Conservation (phyloP, 2,113 vertebrate genomes). For the Triplophysa rosa region DNA sequence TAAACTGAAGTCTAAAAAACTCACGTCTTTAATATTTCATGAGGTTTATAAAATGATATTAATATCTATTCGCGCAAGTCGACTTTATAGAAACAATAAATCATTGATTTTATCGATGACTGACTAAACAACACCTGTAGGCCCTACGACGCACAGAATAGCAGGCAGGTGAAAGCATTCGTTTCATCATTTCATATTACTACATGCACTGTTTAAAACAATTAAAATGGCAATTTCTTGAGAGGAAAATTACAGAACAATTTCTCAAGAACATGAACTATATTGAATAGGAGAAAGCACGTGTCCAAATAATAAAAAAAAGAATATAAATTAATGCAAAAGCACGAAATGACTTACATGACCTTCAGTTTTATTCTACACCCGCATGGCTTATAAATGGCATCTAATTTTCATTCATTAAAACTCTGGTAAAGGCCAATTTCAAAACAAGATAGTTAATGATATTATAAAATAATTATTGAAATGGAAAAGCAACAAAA, state of each 20-base stretch:
- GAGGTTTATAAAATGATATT: background rate
- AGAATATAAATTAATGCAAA: background rate
- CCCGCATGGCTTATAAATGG: background rate
- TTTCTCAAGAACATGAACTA: background rate
- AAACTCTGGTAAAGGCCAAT: background rate
- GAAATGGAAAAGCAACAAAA: background rate
- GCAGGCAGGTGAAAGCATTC: too few species aligned
- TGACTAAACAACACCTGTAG: conserved; percentile 45
- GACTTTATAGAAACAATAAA: background rate
- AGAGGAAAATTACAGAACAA: background rate
- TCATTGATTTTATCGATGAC: conserved; percentile 45
- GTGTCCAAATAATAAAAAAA: too few species aligned
- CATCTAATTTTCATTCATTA: background rate
- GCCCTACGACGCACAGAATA: background rate
- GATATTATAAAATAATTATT: background rate
- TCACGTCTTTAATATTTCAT: background rate
- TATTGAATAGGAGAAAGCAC: background rate
- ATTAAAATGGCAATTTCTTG: background rate
- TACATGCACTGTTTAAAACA: background rate
- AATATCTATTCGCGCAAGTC: background rate
- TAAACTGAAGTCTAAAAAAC: background rate
- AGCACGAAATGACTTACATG: background rate
- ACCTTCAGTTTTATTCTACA: background rate
- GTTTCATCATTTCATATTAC: background rate
- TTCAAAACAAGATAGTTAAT: background rate